phyloP scores from a whole-genome alignment of 2,888 invertebrate species.

The Cerceris ruficornis region DNA sequence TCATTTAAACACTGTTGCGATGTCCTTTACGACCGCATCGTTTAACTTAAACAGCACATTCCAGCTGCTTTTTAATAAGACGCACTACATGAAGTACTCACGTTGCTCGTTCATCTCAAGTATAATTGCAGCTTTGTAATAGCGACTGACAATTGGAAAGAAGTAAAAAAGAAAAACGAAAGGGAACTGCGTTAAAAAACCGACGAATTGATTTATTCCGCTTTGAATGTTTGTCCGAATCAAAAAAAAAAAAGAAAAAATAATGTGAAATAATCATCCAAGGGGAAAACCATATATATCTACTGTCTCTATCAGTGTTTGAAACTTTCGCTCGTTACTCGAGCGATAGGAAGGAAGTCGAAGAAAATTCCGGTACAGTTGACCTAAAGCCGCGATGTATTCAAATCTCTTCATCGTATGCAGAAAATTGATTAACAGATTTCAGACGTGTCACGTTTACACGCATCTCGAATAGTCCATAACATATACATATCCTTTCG shows the following conservation, averaged over 20 bases:
- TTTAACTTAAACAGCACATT: constrained; percentile 75
- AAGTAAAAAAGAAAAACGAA: too few species aligned
- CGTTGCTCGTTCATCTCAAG: constrained; percentile 55
- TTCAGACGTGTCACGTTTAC: constrained; percentile 22
- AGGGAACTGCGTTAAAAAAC: constrained; percentile 13
- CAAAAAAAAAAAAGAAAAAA: constrained; percentile 18
- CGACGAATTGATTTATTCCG: constrained; percentile 46
- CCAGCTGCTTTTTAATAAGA: constrained; percentile 76
- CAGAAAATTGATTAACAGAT: constrained; percentile 19
- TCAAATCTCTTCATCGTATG: constrained; percentile 16
- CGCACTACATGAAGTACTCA: constrained; percentile 43
- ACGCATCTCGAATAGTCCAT: constrained; percentile 28
- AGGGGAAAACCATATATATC: neutral
- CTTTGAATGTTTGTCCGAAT: constrained; percentile 44
- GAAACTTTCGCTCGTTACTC: too few species aligned
- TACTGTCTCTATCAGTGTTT: too few species aligned
- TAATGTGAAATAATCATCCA: neutral
- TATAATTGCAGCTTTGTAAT: constrained; percentile 42
- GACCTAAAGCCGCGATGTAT: constrained; percentile 45
- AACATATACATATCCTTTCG: constrained; percentile 52
- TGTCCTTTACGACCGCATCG: constrained; percentile 62
- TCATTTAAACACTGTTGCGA: constrained; percentile 68
- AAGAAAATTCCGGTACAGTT: neutral
- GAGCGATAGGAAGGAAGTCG: neutral
- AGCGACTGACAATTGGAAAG: constrained; percentile 38